Evolutionary conservation across 2,797 vertebrate genomes (phyloP), one percentile per base, ranked within the genome.

Genomic region (Typhlichthys subterraneus): DNA sequence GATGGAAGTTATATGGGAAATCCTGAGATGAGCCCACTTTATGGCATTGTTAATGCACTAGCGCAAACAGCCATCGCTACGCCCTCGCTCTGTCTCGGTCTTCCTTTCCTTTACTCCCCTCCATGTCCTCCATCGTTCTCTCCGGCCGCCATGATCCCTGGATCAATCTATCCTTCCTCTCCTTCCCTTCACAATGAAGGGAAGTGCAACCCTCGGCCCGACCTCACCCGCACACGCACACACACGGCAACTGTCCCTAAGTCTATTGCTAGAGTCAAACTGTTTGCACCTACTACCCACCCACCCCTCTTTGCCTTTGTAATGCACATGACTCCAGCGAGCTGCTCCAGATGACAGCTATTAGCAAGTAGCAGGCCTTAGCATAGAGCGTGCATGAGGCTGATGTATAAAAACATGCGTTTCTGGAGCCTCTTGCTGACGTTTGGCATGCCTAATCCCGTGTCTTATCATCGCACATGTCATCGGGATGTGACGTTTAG

Each of bases 31-130:
- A 95, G 94, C 94, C 87, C 93, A 93, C 94, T 95, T 96, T 96
- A 94, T 93, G 93, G 94, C 94, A 94, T 93, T 95, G 95, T 97
- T 98, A 97, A 97, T 95, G 95, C 95, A 96, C 94, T 96, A 93
- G 89, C 95, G 95, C 94, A 96, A 96, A 97, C 95, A 94, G 94
- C 93, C 93, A 82, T 53, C 61, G 49, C 72, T 80, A 45, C 87
- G 76, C 77, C 85, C 85, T 84, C 77, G 85, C 82, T 85, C 76
- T 69, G 77, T 75, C 80, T 79, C 70, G 3, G 23, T 65, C 70
- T 62, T 67, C 57, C 64, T 68, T 69, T 59, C 63, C 59, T 65
- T 53, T 53, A 53, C 75, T 71, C 60, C 74, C 48, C 48, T 52
- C 50, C 64, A 70, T 66, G 65, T 54, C 60, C 53, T 57, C 59